Conservation (phyloP, 2,888 invertebrate genomes). For the Bombylius major region DNA sequence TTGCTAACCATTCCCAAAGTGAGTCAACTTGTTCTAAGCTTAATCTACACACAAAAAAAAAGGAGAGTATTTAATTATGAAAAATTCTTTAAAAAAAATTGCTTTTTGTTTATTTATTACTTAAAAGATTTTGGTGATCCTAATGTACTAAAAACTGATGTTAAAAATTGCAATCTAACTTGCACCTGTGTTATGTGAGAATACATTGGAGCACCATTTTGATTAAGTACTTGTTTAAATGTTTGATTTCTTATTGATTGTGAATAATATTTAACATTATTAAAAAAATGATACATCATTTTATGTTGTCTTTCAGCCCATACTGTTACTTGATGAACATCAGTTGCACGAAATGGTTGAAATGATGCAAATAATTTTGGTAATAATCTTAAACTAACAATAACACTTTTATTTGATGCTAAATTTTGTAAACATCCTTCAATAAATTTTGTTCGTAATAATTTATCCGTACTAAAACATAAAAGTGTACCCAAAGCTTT, state of each 20-base stretch:
- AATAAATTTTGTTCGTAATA: slow-evolving; percentile 86
- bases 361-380: slow-evolving; percentile 87
- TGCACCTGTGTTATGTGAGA: slow-evolving; percentile 81
- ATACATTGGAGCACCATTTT: slow-evolving; percentile 40
- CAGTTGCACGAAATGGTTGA: slow-evolving; percentile 75
- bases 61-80: background rate
- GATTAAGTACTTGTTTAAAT: slow-evolving; percentile 21
- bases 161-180: slow-evolving; percentile 80
- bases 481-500: slow-evolving; percentile 80
- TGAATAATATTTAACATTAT: slow-evolving; percentile 67
- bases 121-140: slow-evolving; percentile 82
- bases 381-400: slow-evolving; percentile 73
- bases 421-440: slow-evolving; percentile 88
- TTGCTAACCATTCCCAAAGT: slow-evolving; percentile 82
- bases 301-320: slow-evolving; percentile 88
- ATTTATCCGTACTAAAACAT: slow-evolving; percentile 80
- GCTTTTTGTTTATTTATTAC: slow-evolving; percentile 33
- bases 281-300: slow-evolving; percentile 88
- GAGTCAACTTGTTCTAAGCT: slow-evolving; percentile 82
- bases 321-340: slow-evolving; percentile 75
- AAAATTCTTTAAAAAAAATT: background rate
- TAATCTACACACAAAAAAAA: slow-evolving; percentile 38
- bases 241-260: slow-evolving; percentile 31
- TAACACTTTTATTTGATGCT: slow-evolving; percentile 77
- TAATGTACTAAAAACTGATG: slow-evolving; percentile 80